Evolutionary conservation across 2,888 invertebrate genomes (phyloP), one percentile per base, ranked within the genome.

Genomic region (Drosophila suboccidentalis): DNA sequence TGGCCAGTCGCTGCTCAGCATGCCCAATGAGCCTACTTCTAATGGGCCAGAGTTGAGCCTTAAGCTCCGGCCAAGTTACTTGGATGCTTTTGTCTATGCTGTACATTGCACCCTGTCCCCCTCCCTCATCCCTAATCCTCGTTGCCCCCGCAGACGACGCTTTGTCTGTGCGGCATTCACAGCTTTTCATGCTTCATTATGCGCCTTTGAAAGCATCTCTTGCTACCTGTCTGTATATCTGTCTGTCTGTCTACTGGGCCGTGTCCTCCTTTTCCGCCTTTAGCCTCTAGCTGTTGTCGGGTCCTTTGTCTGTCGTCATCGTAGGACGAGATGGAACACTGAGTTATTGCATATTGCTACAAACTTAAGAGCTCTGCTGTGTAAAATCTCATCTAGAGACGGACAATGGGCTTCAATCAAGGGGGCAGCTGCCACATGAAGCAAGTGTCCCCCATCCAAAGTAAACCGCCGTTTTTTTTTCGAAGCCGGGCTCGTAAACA

Each of bases 151-250:
- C 49, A 59, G 84, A 73, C 78, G 82, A 43, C 79, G 71, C 66
- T 75, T 80, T 81, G 86, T 81, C 83, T 82, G 84, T 51, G 58
- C 50, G 59, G 51, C 71, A 80, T 54, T 36, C 61, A 15, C 68
- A 78, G 80, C 87, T 66, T 78, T 83, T 84, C 75, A 80, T 72
- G 69, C 71, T 84, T 87, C 87, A 83, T 89, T 87, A 83, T 78
- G 80, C 58, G 55, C 54, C 51, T 71, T 51, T 76, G 80, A 70
- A 80, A 65, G 80, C 76, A 73, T 63, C 55, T 9, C 32, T 17
- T 41, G 44, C 59, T 46, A 47, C 58, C 47, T 47, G 46, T 36
- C 36, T 38, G 43, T 55, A 32, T 32, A 17, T 36, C 38, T 43
- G 19, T 19, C n/a, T 38, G 39, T 51, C 43, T 44, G 19, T 19